phyloP scores from a whole-genome alignment of 2,888 invertebrate genomes.

The Hypselothyrea guttata region DNA sequence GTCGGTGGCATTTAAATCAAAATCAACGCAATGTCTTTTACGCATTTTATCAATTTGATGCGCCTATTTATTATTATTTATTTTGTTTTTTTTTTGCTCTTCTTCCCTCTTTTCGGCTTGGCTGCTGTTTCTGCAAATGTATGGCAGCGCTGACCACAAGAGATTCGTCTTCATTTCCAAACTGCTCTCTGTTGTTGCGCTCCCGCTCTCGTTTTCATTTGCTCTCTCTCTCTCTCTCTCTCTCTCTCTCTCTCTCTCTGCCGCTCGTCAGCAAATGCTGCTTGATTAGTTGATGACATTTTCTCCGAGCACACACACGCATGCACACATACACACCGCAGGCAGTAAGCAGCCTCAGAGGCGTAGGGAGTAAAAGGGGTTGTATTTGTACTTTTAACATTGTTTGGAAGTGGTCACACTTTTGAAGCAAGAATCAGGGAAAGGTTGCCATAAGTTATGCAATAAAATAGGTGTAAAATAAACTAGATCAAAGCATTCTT shows the following conservation, averaged over 20 bases:
- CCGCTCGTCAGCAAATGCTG: conserved; percentile 37
- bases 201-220: too few species aligned
- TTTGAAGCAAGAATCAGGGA: too few species aligned
- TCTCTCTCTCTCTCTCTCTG: background rate
- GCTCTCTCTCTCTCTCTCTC: background rate
- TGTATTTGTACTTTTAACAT: too few species aligned
- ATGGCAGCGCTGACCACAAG: conserved; percentile 66
- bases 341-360: conserved; percentile 1
- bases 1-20: conserved; percentile 61
- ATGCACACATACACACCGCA: conserved; percentile 9
- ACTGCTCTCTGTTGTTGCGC: conserved; percentile 1
- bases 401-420: too few species aligned
- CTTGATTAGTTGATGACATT: conserved; percentile 77
- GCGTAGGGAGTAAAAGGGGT: conserved; percentile 4
- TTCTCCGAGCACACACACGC: conserved; percentile 34
- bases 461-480: too few species aligned
- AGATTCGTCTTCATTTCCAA: conserved; percentile 73
- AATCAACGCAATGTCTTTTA: conserved; percentile 56
- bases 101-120: background rate
- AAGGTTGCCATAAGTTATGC: too few species aligned
- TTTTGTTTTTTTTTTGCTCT: conserved; percentile 36
- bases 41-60: conserved; percentile 73
- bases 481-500: too few species aligned
- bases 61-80: conserved; percentile 71
- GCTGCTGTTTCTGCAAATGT: conserved; percentile 40